These are phyloP conservation scores for Phalloptychus januarius DNA, from an alignment of 2,797 vertebrate species.

Conservation along the genomic window DNA sequence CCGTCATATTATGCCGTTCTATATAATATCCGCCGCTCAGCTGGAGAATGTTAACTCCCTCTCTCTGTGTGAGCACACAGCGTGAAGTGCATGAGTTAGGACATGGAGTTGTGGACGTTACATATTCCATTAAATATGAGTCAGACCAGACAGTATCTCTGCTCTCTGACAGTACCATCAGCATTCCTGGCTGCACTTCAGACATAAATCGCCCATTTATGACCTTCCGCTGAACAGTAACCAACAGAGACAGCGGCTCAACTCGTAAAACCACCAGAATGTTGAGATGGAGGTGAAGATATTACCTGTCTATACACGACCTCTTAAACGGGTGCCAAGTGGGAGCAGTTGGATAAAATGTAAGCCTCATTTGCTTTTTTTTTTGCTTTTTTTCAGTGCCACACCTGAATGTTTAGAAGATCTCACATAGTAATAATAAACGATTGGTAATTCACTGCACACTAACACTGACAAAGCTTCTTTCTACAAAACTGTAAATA, in stretches of 20 bases:
- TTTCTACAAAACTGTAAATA: neutral
- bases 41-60: conserved; percentile 39
- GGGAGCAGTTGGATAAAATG: conserved; percentile 45
- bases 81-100: conserved; percentile 47
- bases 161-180: conserved; percentile 60
- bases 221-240: conserved; percentile 70
- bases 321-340: conserved; percentile 55
- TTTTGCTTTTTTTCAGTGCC: neutral
- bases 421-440: conserved; percentile 49
- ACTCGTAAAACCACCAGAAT: conserved; percentile 64
- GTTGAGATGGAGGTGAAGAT: conserved; percentile 57
- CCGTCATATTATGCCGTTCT: conserved; percentile 31
- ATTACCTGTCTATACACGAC: conserved; percentile 48
- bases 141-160: conserved; percentile 51
- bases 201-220: conserved; percentile 74
- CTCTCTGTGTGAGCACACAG: conserved; percentile 40
- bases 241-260: conserved; percentile 65
- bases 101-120: conserved; percentile 48
- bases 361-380: conserved; percentile 42
- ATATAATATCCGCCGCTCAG: conserved; percentile 27
- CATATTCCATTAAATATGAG: conserved; percentile 60
- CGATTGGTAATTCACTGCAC: conserved; percentile 42
- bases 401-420: conserved; percentile 43
- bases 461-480: conserved; percentile 41
- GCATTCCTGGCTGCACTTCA: conserved; percentile 59